phyloP scores from a whole-genome alignment of 1,140 invertebrate species.

The Anadara kagoshimensis region DNA sequence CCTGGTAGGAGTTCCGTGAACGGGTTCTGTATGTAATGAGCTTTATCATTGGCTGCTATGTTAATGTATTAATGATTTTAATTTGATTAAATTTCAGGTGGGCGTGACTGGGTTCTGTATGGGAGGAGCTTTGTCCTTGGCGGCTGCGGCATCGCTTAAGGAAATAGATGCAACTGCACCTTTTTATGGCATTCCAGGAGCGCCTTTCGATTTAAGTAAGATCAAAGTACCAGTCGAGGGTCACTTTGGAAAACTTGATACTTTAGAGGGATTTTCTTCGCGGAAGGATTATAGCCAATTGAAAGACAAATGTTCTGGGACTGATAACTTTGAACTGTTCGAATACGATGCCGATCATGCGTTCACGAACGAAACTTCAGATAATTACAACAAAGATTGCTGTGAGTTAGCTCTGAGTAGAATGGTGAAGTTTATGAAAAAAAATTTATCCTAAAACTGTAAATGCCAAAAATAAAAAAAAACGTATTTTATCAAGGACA shows the following conservation, averaged over 20 bases:
- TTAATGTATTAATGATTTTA: no score
- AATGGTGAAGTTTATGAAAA: slow-evolving; percentile 24
- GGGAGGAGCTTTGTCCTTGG: slow-evolving; percentile 62
- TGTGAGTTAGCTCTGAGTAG: slow-evolving; percentile 26
- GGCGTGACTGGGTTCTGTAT: slow-evolving; percentile 67
- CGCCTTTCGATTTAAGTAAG: slow-evolving; percentile 50
- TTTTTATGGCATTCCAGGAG: slow-evolving; percentile 62
- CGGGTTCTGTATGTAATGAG: no score
- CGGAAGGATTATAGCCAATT: slow-evolving; percentile 25
- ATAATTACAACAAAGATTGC: slow-evolving; percentile 24
- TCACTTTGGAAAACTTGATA: slow-evolving; percentile 61
- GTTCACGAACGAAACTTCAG: slow-evolving; percentile 24
- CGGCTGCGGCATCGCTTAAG: slow-evolving; percentile 55
- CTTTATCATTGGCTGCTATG: no score
- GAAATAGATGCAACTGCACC: no score
- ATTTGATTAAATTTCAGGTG: no score
- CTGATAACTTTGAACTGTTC: slow-evolving; percentile 26
- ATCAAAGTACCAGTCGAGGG: slow-evolving; percentile 60
- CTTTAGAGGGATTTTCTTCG: slow-evolving; percentile 30
- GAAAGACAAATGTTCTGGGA: no score
- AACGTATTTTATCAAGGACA: no score
- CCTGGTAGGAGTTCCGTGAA: no score
- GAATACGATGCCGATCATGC: slow-evolving; percentile 39
- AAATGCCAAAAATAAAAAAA: no score
- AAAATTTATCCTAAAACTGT: no score